Evolutionary conservation across 30 jellyfish, hydroid and myxozoan genomes (phyloP), one percentile per base, ranked within the genome.

Genomic region (Sanderia malayensis): DNA sequence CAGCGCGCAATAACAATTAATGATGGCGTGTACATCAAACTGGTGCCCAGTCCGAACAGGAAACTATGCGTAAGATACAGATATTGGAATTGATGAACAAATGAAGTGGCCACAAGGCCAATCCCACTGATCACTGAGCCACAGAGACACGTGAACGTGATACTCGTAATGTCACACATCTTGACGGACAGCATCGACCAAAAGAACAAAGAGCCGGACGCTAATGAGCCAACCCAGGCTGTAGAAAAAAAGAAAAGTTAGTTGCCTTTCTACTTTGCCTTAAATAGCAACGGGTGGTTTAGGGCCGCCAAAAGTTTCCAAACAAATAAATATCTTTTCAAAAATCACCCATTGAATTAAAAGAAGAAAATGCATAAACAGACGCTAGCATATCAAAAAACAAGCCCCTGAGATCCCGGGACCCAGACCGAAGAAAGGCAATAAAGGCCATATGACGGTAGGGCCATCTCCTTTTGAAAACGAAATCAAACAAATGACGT

Each of bases 161-260:
- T 93, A 53, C 94, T 83, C 1, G 98, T 83, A 34, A 77, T 46
- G 66, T 84, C 93, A 64, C 92, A 74, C 27, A 74, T 62, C 58
- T 91, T 91, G 61, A 91, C 86, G 2, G 95, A 86, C 17, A 66
- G 73, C 82, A 84, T 44, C 20, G 98, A 86, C 66, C 83, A 84
- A 23, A 91, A 73, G 78, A 91, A 91, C 37, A 91, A 72, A 28
- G 93, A 76, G 0, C 95, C 98, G 28, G 95, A 83, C 18, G 98
- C 84, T 31, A 84, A 25, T 2, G 98, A 91, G 37, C 98, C 98
- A 71, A 83, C 94, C 96, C 98, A 83, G 1, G 98, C 98, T 91
- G 67, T n/a, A 71, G 59, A 46, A 29, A 63, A 44, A 86, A 64
- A 72, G 17, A 23, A 27, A n/a, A n/a, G n/a, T n/a, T n/a, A n/a